Conservation (phyloP, 2,797 vertebrate genomes). For the Hipposideros larvatus region DNA sequence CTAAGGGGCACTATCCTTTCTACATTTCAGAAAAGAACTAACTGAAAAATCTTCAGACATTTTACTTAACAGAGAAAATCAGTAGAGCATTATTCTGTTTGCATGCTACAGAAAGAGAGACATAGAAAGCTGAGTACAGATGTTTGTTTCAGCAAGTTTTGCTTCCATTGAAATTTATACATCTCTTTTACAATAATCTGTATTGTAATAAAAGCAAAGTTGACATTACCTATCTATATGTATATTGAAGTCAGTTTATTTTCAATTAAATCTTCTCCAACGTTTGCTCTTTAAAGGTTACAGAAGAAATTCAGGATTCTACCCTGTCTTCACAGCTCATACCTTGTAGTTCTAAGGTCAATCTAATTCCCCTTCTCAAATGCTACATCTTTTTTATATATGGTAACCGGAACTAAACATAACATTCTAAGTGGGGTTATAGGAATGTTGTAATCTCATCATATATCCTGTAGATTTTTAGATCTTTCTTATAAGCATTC, state of each 20-base stretch:
- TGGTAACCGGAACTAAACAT: constrained; percentile 81
- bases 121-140: background rate
- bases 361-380: constrained; percentile 86
- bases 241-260: constrained; percentile 77
- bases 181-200: constrained; percentile 77
- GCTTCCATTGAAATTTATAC: constrained; percentile 69
- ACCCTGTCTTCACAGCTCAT: constrained; percentile 77
- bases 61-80: constrained; percentile 11
- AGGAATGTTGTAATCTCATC: constrained; percentile 77
- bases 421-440: constrained; percentile 80
- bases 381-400: constrained; percentile 82
- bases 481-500: background rate
- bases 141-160: constrained; percentile 44
- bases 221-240: constrained; percentile 60
- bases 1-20: background rate
- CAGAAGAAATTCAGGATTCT: constrained; percentile 84
- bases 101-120: background rate
- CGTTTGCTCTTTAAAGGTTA: constrained; percentile 86
- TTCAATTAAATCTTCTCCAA: constrained; percentile 83
- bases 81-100: background rate
- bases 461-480: constrained; percentile 67
- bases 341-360: constrained; percentile 84
- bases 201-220: constrained; percentile 80
- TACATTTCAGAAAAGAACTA: constrained; percentile 42
- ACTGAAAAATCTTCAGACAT: constrained; percentile 22